phyloP scores from a whole-genome alignment of 2,888 invertebrate genomes.

The Aphidoletes aphidimyza region DNA sequence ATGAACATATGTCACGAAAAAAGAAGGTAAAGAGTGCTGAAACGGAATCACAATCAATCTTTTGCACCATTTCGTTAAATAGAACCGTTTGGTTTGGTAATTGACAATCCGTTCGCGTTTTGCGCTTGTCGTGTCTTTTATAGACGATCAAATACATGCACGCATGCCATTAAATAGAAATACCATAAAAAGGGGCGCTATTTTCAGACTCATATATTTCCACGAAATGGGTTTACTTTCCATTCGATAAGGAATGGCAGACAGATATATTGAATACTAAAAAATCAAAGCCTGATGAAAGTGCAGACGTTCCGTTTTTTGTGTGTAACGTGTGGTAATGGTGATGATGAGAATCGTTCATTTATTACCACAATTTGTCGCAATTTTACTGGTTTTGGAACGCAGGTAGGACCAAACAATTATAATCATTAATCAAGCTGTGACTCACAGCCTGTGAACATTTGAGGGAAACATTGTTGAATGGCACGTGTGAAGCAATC shows the following conservation, averaged over 20 bases:
- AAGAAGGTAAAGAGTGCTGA: not conserved
- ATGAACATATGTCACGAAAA: not conserved
- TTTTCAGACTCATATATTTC: no score
- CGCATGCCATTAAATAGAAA: not conserved
- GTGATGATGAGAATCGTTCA: not conserved
- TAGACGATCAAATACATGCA: not conserved
- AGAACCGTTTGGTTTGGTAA: constrained; percentile 4
- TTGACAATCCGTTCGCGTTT: not conserved
- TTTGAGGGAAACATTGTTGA: not conserved
- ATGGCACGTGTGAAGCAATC: no score
- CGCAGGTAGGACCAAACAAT: not conserved
- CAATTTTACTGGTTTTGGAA: not conserved
- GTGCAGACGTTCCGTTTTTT: not conserved
- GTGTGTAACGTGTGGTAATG: no score
- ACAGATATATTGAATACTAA: no score
- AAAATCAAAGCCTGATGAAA: no score
- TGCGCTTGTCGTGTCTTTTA: not conserved
- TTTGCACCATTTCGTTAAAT: no score
- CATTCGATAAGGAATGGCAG: no score
- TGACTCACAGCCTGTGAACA: no score
- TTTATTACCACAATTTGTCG: not conserved
- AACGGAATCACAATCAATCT: not conserved
- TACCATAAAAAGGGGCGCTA: not conserved
- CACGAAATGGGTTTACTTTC: no score
- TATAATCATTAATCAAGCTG: not conserved